Evolutionary conservation across 2,797 vertebrate genomes (phyloP), one percentile per base, ranked within the genome.

Genomic region (Gambelia wislizenii): DNA sequence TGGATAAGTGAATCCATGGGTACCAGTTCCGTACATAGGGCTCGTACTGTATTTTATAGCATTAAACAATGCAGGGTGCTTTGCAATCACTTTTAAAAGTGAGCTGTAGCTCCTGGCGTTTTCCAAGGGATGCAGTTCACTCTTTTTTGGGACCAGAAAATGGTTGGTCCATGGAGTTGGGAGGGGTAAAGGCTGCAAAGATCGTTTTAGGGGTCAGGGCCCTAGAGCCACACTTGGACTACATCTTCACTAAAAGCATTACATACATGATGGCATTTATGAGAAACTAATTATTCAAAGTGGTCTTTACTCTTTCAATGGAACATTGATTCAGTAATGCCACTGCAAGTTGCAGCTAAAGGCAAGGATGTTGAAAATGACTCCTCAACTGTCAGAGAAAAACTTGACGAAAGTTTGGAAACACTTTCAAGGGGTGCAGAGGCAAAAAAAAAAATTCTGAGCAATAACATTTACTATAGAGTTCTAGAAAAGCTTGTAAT

Each of bases 401-500:
- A 82, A 74, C 77, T 36, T 88, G 91, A 87, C 85, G 75, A 93
- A 20, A 89, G 90, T 92, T 88, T 91, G 77, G 92, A 94, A 95
- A 86, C 44, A 80, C 67, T 91, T 95, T 25, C 83, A 54, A 20
- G 67, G 82, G 36, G 72, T 74, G 95, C 85, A 84, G 47, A 70
- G 90, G 47, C 0, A 18, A 52, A 4, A 93, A 95, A 91, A 77
- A 22, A 85, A 85, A 52, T 91, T n/a, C 25, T 93, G 94, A 78
- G 81, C 92, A 90, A 89, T 87, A 84, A 92, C 95, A 91, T 64
- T 70, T 94, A 83, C 72, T 93, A 89, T 87, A 83, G 83, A 88
- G 85, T 36, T 42, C 22, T 52, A 92, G 87, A 76, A 83, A 87
- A 52, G 89, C 91, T 95, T 93, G 81, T 90, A 89, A 87, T 86